Evolutionary conservation across 2,797 vertebrate genomes (phyloP).

Genomic region (Hoplostethus mediterraneus): DNA sequence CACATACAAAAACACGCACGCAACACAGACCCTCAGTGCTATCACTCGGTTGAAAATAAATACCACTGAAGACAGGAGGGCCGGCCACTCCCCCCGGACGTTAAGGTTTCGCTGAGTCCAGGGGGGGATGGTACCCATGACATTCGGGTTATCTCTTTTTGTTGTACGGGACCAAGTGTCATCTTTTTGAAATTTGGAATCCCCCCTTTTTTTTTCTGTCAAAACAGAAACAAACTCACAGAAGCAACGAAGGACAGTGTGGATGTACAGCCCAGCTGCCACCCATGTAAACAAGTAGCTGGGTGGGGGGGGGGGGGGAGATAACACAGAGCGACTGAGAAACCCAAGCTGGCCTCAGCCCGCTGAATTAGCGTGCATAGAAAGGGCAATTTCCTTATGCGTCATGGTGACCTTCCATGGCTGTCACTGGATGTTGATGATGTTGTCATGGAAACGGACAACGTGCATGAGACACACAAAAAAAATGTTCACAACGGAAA

Average conservation of each 20-base stretch:
- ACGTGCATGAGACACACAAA: constrained; percentile 19
- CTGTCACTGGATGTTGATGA: constrained; percentile 34
- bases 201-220: constrained; percentile 52
- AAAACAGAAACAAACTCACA: constrained; percentile 59
- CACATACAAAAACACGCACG: constrained; percentile 39
- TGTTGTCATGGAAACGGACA: constrained; percentile 12
- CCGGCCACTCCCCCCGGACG: constrained; percentile 67
- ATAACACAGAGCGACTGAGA: constrained; percentile 20
- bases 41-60: constrained; percentile 79
- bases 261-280: constrained; percentile 52
- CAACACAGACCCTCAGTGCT: constrained; percentile 70
- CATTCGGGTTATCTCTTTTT: constrained; percentile 71
- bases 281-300: constrained; percentile 10
- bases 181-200: constrained; percentile 72
- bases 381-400: constrained; percentile 40
- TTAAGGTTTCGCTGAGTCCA: constrained; percentile 33
- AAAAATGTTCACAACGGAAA: constrained; percentile 20
- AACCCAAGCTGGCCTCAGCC: constrained; percentile 31
- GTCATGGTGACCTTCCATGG: constrained; percentile 36
- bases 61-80: constrained; percentile 87
- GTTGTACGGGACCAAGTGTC: constrained; percentile 84
- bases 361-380: constrained; percentile 42
- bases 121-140: constrained; percentile 66
- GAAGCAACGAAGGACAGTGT: constrained; percentile 49
- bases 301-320: constrained; percentile 20